Evolutionary conservation across 2,888 invertebrate species (phyloP).

Genomic region (Priocnemis perturbator): DNA sequence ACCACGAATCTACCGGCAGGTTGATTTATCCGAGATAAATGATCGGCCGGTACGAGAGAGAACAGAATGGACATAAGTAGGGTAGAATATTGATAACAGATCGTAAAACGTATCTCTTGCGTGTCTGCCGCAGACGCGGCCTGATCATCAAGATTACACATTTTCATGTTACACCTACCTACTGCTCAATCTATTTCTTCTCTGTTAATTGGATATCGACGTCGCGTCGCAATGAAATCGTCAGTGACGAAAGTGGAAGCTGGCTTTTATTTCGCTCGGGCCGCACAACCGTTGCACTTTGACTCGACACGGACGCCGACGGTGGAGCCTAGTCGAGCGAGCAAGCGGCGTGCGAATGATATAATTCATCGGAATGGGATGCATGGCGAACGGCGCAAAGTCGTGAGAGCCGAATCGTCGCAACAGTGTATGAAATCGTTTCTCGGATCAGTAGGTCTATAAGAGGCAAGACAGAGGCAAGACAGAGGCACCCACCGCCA

Average conservation of each 20-base stretch:
- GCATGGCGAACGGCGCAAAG: slow-evolving; percentile 47
- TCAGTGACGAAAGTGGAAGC: slow-evolving; percentile 38
- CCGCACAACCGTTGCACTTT: slow-evolving; percentile 47
- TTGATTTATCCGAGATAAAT: slow-evolving; percentile 1
- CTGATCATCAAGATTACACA: background rate
- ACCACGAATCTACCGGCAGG: background rate
- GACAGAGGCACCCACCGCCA: slow-evolving; percentile 15
- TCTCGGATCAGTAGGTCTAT: slow-evolving; percentile 44
- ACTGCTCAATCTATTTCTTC: no score
- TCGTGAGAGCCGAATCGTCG: slow-evolving; percentile 49
- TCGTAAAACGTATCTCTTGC: no score
- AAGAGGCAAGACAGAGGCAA: slow-evolving; percentile 18
- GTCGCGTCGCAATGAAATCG: no score
- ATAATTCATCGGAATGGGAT: slow-evolving; percentile 56
- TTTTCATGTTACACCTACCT: background rate
- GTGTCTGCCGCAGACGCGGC: no score
- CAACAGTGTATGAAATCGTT: slow-evolving; percentile 52
- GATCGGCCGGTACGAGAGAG: background rate
- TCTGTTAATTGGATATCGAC: no score
- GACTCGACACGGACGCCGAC: slow-evolving; percentile 37
- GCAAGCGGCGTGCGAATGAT: slow-evolving; percentile 42
- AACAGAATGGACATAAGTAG: background rate
- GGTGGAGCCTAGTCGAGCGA: slow-evolving; percentile 18
- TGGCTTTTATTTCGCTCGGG: slow-evolving; percentile 41
- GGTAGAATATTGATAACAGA: background rate